These are phyloP conservation scores for Nemotelus pantherinus DNA, from an alignment of 2,888 invertebrate species.

Conservation along the genomic window DNA sequence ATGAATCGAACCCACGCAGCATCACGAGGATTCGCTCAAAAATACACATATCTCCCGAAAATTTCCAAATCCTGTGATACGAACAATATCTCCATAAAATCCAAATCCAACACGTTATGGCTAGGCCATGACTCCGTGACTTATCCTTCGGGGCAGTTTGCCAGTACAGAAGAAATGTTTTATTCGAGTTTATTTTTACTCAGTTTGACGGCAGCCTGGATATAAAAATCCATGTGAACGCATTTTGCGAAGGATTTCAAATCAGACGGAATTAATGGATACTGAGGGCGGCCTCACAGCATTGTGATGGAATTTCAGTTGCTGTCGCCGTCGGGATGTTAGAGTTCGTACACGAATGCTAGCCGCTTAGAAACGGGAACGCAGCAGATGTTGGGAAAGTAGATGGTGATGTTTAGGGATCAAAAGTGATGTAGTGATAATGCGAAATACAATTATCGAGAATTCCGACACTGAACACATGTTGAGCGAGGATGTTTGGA, in stretches of 20 bases:
- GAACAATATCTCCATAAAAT: neutral
- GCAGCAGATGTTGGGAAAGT: too few relatives aligned
- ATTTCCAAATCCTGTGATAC: neutral
- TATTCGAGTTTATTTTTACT: too few relatives aligned
- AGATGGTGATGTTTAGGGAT: neutral
- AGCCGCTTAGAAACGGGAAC: too few relatives aligned
- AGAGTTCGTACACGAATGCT: too few relatives aligned
- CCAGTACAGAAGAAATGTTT: neutral
- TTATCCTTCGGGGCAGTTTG: slow-evolving; percentile 6
- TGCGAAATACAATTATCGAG: slow-evolving; percentile 1
- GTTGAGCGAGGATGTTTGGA: neutral
- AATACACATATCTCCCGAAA: too few relatives aligned
- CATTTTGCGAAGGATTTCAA: slow-evolving; percentile 7
- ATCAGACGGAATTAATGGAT: slow-evolving; percentile 10
- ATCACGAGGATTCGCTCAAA: neutral
- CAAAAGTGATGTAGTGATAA: neutral
- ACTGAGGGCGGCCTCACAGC: neutral
- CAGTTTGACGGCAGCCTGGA: neutral
- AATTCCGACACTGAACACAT: neutral
- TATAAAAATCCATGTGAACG: slow-evolving; percentile 22
- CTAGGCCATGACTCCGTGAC: neutral
- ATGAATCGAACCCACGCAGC: neutral
- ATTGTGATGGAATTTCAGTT: too few relatives aligned
- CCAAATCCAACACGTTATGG: neutral
- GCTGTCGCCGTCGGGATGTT: too few relatives aligned